Evolutionary conservation across 2,113 vertebrate genomes (phyloP).

Genomic region (Ailurus styani): DNA sequence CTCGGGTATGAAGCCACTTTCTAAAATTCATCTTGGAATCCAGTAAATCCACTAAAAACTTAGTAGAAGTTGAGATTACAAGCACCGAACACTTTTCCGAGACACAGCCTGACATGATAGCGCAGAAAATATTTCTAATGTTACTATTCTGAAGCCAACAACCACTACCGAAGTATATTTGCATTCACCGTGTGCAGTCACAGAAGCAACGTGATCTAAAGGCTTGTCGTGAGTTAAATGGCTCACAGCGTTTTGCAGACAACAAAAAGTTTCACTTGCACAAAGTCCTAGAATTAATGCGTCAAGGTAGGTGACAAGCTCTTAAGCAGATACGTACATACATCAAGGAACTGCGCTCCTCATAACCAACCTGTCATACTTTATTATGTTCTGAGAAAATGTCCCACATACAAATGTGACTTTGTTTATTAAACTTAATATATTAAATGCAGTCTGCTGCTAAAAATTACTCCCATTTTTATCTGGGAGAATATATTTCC

Average conservation of each 20-base stretch:
- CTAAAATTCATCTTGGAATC: constrained; percentile 60
- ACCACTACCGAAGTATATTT: constrained; percentile 50
- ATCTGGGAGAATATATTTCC: constrained; percentile 60
- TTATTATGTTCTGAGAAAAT: constrained; percentile 73
- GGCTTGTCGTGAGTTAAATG: constrained; percentile 74
- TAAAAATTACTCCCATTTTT: constrained; percentile 68
- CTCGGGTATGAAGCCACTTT: constrained; percentile 65
- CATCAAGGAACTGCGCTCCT: constrained; percentile 66
- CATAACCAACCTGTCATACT: constrained; percentile 78
- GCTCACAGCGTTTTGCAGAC: constrained; percentile 53
- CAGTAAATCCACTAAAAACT: constrained; percentile 53
- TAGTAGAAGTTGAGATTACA: constrained; percentile 23
- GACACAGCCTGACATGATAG: not conserved
- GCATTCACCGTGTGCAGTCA: constrained; percentile 55
- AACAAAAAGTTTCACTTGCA: constrained; percentile 73
- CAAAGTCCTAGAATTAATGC: constrained; percentile 77
- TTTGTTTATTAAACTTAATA: constrained; percentile 77
- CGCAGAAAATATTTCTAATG: not conserved
- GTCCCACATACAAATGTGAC: constrained; percentile 70
- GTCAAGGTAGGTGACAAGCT: constrained; percentile 76
- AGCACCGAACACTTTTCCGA: not conserved
- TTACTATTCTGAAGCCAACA: constrained; percentile 54
- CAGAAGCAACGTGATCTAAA: constrained; percentile 68
- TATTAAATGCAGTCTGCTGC: constrained; percentile 67
- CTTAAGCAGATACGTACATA: constrained; percentile 77